phyloP scores from a whole-genome alignment of 1,140 invertebrate genomes.

The Bombus cullumanus region DNA sequence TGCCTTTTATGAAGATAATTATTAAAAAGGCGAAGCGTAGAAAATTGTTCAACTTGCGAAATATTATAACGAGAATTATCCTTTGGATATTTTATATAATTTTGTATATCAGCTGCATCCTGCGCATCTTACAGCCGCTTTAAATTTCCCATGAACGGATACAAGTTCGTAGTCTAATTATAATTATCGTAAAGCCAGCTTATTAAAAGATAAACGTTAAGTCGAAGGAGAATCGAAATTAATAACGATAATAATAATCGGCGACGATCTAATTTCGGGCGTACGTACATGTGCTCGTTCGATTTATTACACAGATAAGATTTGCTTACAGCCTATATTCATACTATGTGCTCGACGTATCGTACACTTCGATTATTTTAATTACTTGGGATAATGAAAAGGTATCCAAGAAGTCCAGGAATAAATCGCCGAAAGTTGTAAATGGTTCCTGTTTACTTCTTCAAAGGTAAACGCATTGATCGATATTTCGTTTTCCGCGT shows the following conservation, averaged over 20 bases:
- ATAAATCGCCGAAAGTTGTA: slow-evolving; percentile 48
- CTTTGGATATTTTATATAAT: too few relatives aligned
- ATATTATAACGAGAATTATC: too few relatives aligned
- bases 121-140: too few relatives aligned
- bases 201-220: too few relatives aligned
- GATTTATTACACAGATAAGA: background rate
- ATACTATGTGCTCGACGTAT: background rate
- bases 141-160: background rate
- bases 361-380: too few relatives aligned
- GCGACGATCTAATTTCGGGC: background rate
- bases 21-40: too few relatives aligned
- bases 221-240: background rate
- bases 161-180: background rate
- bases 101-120: too few relatives aligned
- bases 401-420: slow-evolving; percentile 53
- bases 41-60: too few relatives aligned
- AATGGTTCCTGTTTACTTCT: slow-evolving; percentile 13
- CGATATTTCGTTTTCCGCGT: background rate
- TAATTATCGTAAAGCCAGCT: background rate
- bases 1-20: too few relatives aligned
- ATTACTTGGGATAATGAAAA: slow-evolving; percentile 51
- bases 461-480: slow-evolving; percentile 21
- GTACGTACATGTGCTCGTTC: too few relatives aligned
- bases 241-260: background rate
- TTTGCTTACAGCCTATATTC: background rate